A percentile compares a stretch with the other conserved stretches of the same genome.
These are phyloP conservation scores for Zapornia atra DNA, from an alignment of 2,113 vertebrate species.

Conservation along the genomic window DNA sequence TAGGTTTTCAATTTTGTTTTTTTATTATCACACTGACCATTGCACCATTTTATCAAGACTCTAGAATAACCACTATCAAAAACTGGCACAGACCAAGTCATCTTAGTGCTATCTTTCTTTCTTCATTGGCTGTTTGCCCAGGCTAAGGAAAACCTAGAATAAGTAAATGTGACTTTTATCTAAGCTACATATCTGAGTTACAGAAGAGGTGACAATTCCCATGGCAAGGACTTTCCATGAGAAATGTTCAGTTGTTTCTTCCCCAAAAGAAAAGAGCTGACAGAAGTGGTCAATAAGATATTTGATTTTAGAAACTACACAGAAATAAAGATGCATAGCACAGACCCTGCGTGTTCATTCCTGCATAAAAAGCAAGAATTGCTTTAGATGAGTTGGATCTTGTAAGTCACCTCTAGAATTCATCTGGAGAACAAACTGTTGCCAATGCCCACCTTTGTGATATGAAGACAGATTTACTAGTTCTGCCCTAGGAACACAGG, in stretches of 20 bases:
- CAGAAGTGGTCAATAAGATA: background rate
- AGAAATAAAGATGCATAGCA: background rate
- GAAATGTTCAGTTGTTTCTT: background rate
- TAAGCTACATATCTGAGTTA: background rate
- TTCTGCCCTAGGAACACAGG: background rate
- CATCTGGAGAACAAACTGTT: background rate
- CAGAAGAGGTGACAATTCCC: background rate
- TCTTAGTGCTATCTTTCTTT: background rate
- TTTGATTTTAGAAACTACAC: background rate
- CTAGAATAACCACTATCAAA: background rate
- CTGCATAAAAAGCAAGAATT: background rate
- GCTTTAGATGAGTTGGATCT: background rate
- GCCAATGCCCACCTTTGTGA: background rate
- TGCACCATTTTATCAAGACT: background rate
- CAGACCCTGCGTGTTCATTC: background rate
- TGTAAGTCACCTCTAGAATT: background rate
- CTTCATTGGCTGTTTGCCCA: background rate
- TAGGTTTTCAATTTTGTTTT: background rate
- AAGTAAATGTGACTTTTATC: slow-evolving; percentile 6
- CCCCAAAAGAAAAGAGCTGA: background rate
- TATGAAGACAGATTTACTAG: background rate
- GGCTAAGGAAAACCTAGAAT: background rate
- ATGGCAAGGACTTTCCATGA: background rate
- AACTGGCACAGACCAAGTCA: background rate
- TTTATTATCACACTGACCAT: background rate